A percentile compares a stretch with the other conserved stretches of the same genome.
Conservation (phyloP, 1,140 invertebrate genomes). For the Drosophila novamexicana region DNA sequence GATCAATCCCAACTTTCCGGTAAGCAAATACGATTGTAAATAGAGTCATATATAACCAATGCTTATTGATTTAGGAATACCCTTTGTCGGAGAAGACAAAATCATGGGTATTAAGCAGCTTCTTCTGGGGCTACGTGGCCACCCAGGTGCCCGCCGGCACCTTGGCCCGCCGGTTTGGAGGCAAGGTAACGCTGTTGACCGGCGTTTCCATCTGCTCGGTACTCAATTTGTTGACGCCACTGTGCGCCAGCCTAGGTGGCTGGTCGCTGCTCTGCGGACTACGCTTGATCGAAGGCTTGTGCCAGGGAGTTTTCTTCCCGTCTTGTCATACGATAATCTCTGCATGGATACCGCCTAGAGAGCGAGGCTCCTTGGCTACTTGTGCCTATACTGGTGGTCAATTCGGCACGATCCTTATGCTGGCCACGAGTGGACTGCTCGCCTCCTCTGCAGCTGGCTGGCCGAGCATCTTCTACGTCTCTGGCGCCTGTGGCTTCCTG, state of each 20-base stretch:
- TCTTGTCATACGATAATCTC: slow-evolving; percentile 90
- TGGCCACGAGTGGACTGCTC: slow-evolving; percentile 87
- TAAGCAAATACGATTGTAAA: slow-evolving; percentile 28
- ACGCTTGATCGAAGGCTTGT: slow-evolving; percentile 90
- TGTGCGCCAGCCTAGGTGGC: slow-evolving; percentile 77
- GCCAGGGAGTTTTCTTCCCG: slow-evolving; percentile 91
- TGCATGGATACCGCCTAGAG: slow-evolving; percentile 88
- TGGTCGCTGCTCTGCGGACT: slow-evolving; percentile 86
- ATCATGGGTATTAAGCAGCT: slow-evolving; percentile 86
- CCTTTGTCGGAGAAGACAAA: slow-evolving; percentile 36
- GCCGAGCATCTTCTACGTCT: slow-evolving; percentile 91
- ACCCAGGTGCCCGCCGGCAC: slow-evolving; percentile 88
- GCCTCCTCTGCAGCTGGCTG: slow-evolving; percentile 88
- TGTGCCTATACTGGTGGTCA: slow-evolving; percentile 87
- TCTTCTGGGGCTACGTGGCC: slow-evolving; percentile 86
- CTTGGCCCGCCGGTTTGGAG: slow-evolving; percentile 87
- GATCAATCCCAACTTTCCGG: slow-evolving; percentile 54
- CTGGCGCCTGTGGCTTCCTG: slow-evolving; percentile 86
- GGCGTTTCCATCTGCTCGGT: slow-evolving; percentile 71
- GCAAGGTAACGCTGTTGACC: slow-evolving; percentile 82
- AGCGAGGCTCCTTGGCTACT: slow-evolving; percentile 86
- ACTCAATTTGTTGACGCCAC: slow-evolving; percentile 84
- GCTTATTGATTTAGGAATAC: slow-evolving; percentile 27
- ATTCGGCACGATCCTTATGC: slow-evolving; percentile 89
- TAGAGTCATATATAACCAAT: not conserved